These are phyloP conservation scores for Hetaerina titia DNA, from an alignment of 2,888 invertebrate species.

Conservation along the genomic window DNA sequence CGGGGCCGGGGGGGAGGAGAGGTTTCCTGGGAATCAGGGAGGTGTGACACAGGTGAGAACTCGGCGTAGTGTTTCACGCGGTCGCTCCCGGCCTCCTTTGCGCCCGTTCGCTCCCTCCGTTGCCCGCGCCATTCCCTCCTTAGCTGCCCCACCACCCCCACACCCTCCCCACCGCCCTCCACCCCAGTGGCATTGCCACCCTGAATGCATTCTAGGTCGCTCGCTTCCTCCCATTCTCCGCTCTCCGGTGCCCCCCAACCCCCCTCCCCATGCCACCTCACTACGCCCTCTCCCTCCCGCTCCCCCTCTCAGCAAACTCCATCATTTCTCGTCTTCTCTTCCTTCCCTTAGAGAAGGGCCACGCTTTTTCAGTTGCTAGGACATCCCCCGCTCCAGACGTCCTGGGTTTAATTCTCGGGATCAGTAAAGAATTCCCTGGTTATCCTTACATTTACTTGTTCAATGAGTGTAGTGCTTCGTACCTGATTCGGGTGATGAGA, in stretches of 20 bases:
- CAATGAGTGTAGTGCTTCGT: no score
- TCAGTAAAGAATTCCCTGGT: no score
- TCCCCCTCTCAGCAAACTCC: no score
- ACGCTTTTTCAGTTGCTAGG: no score
- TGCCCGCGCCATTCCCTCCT: background rate
- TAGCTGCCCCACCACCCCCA: background rate
- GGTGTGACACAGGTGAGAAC: constrained; percentile 61
- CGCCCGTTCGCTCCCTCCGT: background rate
- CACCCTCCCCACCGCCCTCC: background rate
- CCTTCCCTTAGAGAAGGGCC: no score
- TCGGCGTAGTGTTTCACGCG: constrained; percentile 59
- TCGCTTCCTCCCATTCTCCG: background rate
- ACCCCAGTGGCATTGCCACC: background rate
- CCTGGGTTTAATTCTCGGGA: no score
- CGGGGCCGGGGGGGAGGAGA: constrained; percentile 3
- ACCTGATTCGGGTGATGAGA: no score
- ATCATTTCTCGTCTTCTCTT: no score
- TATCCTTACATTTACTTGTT: no score
- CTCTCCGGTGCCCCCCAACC: background rate
- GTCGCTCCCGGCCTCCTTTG: constrained; percentile 38
- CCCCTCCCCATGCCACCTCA: background rate
- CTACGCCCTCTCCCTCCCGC: background rate
- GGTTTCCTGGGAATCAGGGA: constrained; percentile 36
- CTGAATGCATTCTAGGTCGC: background rate
- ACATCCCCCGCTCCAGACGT: no score